Evolutionary conservation across 1,140 invertebrate species (phyloP), one percentile per base, ranked within the genome.

Genomic region (Aphelenchoides fujianensis): DNA sequence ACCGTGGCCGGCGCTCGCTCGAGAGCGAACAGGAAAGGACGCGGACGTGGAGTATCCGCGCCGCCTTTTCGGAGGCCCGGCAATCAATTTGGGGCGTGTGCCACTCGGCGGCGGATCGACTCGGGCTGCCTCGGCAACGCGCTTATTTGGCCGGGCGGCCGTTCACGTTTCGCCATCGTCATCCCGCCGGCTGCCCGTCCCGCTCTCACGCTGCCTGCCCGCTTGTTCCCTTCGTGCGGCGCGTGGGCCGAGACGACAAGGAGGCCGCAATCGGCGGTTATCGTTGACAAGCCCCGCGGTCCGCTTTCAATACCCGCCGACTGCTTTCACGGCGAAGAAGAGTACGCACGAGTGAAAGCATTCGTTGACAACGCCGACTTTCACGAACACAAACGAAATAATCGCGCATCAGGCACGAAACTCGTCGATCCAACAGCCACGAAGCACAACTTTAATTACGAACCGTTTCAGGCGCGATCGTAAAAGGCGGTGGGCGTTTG

Each of bases 121-220:
- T 48, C 55, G 55, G n/a, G 55, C 55, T 59, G 55, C 55, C 55
- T 59, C 55, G 55, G 55, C 55, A 59, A 59, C 55, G 55, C n/a
- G 34, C 19, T 59, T 59, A 59, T 7, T 59, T 59, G n/a, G n/a
- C n/a, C n/a, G n/a, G n/a, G n/a, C 23, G 28, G 7, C 19, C 5
- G 55, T 59, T 59, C 55, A 7, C 19, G 23, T 59, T 59, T 59
- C 5, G 19, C 34, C 19, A 19, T 59, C 34, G 55, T n/a, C n/a
- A n/a, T n/a, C n/a, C n/a, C n/a, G n/a, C n/a, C n/a, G n/a, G n/a
- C n/a, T n/a, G n/a, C n/a, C n/a, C 19, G 55, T 48, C 41, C n/a
- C 41, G 41, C 41, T 48, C 41, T 48, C 41, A 48, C 41, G 41
- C 41, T 48, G 12, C 23, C 23, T 48, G n/a, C n/a, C n/a, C n/a